Conservation (phyloP, 1,140 invertebrate species). For the Grapholita molesta region DNA sequence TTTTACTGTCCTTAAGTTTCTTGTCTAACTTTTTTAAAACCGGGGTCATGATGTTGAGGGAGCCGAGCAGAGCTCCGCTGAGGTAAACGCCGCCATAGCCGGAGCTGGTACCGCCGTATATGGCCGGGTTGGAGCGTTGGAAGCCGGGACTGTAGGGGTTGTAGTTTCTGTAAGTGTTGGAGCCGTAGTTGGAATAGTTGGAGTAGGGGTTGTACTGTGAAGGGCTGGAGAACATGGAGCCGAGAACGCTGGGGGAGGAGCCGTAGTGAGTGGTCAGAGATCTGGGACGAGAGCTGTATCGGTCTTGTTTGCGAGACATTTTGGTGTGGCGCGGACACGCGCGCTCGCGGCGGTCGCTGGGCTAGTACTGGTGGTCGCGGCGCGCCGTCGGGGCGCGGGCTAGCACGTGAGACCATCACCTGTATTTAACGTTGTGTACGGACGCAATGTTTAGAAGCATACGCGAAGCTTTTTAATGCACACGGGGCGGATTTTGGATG, state of each 20-base stretch:
- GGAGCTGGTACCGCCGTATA: conserved; percentile 81
- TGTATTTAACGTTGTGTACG: conserved; percentile 45
- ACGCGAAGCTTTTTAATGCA: not conserved
- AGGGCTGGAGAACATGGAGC: conserved; percentile 49
- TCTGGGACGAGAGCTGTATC: conserved; percentile 58
- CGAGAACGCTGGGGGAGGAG: conserved; percentile 61
- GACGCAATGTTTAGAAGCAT: not conserved
- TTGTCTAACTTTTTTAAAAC: conserved; percentile 77
- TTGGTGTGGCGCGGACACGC: conserved; percentile 28
- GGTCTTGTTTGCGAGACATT: conserved; percentile 66
- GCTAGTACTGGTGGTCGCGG: conserved; percentile 66
- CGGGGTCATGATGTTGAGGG: conserved; percentile 77
- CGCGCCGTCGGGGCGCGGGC: conserved; percentile 40
- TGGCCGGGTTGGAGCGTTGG: conserved; percentile 58
- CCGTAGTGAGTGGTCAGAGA: conserved; percentile 61
- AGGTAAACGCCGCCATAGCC: conserved; percentile 81
- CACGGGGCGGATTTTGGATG: not conserved
- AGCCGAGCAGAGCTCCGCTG: conserved; percentile 70
- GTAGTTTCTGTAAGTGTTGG: conserved; percentile 74
- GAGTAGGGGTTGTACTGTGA: conserved; percentile 56
- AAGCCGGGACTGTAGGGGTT: conserved; percentile 66
- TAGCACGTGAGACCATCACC: conserved; percentile 57
- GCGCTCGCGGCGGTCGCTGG: conserved; percentile 46
- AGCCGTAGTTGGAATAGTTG: conserved; percentile 58
- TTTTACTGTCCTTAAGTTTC: conserved; percentile 65